Conservation (phyloP, 2,113 vertebrate species). For the Corythornis vintsioides region DNA sequence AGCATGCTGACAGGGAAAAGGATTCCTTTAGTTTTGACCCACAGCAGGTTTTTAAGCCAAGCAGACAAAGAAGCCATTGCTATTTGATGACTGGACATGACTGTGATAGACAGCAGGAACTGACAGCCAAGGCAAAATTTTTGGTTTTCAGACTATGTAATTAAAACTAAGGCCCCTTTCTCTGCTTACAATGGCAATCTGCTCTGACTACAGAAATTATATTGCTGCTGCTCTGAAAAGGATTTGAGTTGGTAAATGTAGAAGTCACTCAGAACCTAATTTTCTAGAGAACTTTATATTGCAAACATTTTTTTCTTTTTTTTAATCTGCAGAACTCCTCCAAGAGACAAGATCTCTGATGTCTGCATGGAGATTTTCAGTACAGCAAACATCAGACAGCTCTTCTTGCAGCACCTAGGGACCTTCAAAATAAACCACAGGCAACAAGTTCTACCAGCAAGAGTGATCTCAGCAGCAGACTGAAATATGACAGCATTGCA, state of each 20-base stretch:
- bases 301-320: neutral
- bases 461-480: neutral
- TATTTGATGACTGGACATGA: neutral
- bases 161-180: neutral
- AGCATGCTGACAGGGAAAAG: neutral
- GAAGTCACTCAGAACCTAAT: slow-evolving; percentile 23
- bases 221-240: neutral
- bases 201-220: neutral
- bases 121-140: neutral
- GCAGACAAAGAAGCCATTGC: neutral
- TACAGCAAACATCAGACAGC: neutral
- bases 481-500: neutral
- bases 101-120: neutral
- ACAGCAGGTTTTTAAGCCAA: neutral
- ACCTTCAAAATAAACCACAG: neutral
- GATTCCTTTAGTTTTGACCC: neutral
- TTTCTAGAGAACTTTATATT: slow-evolving; percentile 21
- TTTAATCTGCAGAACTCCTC: slow-evolving; percentile 44
- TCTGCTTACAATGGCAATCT: neutral
- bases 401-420: slow-evolving; percentile 12
- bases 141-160: neutral
- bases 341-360: neutral
- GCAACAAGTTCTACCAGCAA: neutral
- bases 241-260: neutral
- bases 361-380: slow-evolving; percentile 33